phyloP scores from a whole-genome alignment of 2,888 invertebrate genomes.

The Athripsodes cinereus region DNA sequence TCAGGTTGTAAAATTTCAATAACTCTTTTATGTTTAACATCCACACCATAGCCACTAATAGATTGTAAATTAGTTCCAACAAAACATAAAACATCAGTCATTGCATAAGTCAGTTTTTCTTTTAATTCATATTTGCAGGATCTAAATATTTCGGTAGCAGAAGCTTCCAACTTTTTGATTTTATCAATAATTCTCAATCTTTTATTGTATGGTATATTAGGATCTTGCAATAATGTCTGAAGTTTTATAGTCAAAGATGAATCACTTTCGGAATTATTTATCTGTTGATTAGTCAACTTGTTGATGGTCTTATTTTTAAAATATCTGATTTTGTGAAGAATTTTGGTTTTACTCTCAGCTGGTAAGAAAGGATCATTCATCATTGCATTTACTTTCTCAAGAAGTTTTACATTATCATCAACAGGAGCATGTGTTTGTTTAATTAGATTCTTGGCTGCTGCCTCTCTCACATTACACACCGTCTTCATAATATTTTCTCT shows the following conservation, averaged over 20 bases:
- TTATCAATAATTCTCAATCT: conserved; percentile 12
- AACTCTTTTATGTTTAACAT: conserved; percentile 18
- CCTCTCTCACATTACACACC: conserved; percentile 13
- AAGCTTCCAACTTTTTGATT: conserved; percentile 8
- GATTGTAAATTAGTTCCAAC: conserved; percentile 24
- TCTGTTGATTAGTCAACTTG: neutral
- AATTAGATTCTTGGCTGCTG: conserved; percentile 8
- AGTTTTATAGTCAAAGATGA: conserved; percentile 12
- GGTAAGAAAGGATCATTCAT: conserved; percentile 16
- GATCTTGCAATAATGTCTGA: conserved; percentile 12
- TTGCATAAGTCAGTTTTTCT: conserved; percentile 12
- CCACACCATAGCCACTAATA: conserved; percentile 21
- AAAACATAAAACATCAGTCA: conserved; percentile 16
- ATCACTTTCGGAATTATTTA: conserved; percentile 3
- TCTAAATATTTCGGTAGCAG: conserved; percentile 11
- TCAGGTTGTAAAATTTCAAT: conserved; percentile 14
- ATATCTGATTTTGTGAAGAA: conserved; percentile 13
- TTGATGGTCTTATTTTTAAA: conserved; percentile 14
- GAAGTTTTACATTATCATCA: conserved; percentile 10
- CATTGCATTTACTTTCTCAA: conserved; percentile 15
- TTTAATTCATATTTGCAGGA: conserved; percentile 14
- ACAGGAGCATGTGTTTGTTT: conserved; percentile 15
- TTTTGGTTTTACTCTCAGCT: conserved; percentile 12
- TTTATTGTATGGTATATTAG: conserved; percentile 7
- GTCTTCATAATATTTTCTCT: conserved; percentile 13